A percentile compares a stretch with the other conserved stretches of the same genome.
Conservation (phyloP, 1,140 invertebrate genomes). For the Drosophila erecta region DNA sequence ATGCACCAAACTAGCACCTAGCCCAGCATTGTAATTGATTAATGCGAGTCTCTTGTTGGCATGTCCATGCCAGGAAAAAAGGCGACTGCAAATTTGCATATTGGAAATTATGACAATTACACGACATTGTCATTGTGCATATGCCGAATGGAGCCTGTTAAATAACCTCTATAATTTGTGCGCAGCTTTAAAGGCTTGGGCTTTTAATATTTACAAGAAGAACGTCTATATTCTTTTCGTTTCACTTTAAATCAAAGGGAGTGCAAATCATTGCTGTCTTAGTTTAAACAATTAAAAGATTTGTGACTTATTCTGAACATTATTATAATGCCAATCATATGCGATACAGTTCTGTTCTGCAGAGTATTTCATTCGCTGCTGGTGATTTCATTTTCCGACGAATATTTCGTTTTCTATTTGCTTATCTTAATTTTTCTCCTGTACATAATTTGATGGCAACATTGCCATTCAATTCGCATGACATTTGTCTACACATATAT, state of each 20-base stretch:
- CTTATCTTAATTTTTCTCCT: conserved; percentile 9
- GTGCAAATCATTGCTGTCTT: too few relatives aligned
- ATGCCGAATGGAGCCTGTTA: conserved; percentile 17
- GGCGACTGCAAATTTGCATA: conserved; percentile 38
- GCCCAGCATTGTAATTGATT: conserved; percentile 52
- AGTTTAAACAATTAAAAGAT: too few relatives aligned
- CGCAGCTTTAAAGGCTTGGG: neutral
- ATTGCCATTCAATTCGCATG: conserved; percentile 48
- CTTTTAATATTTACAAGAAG: neutral
- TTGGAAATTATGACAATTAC: conserved; percentile 50
- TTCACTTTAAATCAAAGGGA: too few relatives aligned
- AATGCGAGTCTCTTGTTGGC: conserved; percentile 57
- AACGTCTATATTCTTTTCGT: neutral
- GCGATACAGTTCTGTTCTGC: too few relatives aligned
- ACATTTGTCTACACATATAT: conserved; percentile 63
- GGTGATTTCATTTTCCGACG: neutral
- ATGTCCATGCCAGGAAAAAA: conserved; percentile 29
- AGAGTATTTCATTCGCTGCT: too few relatives aligned
- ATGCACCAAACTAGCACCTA: conserved; percentile 49
- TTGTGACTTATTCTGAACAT: too few relatives aligned
- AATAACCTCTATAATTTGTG: conserved; percentile 8
- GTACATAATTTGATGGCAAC: conserved; percentile 44
- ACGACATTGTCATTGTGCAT: conserved; percentile 34
- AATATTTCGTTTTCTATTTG: conserved; percentile 11
- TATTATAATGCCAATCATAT: too few relatives aligned